Conservation (phyloP, 2,888 invertebrate species). For the Meghimatium bilineatum region DNA sequence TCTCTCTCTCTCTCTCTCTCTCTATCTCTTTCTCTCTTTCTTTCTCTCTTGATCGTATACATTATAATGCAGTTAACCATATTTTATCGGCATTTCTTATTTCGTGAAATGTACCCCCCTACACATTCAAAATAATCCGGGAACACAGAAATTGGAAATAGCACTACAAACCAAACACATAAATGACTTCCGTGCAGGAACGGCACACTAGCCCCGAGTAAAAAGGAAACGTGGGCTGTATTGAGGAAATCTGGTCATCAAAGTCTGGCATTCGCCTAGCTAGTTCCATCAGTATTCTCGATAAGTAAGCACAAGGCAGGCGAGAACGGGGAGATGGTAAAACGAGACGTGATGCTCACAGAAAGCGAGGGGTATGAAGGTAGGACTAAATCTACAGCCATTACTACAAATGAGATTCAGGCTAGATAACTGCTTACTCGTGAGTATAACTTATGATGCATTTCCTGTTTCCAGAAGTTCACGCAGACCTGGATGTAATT, state of each 20-base stretch:
- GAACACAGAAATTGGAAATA: not conserved
- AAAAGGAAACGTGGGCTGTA: not conserved
- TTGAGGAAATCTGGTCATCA: not conserved
- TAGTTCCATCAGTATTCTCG: not conserved
- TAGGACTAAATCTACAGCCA: not conserved
- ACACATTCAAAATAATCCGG: not conserved
- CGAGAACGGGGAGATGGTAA: not conserved
- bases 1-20: no score
- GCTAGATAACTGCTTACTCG: not conserved
- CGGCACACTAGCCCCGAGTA: not conserved
- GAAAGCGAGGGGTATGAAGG: not conserved
- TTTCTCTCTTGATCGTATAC: not conserved
- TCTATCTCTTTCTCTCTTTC: not conserved
- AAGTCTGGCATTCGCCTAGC: conserved; percentile 10
- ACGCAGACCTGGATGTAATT: no score
- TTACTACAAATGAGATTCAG: conserved; percentile 12
- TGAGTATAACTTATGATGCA: not conserved
- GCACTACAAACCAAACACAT: not conserved
- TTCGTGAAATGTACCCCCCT: not conserved
- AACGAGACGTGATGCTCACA: not conserved
- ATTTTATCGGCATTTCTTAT: not conserved
- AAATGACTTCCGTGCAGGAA: not conserved
- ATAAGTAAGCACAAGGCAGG: not conserved
- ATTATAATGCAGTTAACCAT: not conserved
- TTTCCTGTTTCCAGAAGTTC: no score